A percentile compares a stretch with the other conserved stretches of the same genome.
Evolutionary conservation across 1,140 invertebrate genomes (phyloP).

Genomic region (Sitodiplosis mosellana): DNA sequence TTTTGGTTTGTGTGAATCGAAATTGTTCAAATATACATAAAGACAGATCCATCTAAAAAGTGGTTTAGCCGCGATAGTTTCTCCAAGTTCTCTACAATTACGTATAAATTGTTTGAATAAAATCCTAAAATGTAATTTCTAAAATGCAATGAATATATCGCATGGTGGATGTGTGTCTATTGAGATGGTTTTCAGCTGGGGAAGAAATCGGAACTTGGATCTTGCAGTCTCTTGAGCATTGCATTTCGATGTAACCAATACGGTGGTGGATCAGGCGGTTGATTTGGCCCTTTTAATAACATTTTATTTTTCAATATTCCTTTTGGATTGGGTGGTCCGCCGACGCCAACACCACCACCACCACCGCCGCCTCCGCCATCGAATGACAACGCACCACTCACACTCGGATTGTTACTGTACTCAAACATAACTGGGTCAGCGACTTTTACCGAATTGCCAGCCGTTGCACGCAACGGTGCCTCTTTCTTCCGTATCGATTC

Average conservation of each 20-base stretch:
- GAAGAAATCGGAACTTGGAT: constrained; percentile 15
- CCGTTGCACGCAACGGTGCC: constrained; percentile 22
- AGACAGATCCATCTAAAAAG: too few species aligned
- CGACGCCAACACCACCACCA: constrained; percentile 15
- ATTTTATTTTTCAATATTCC: constrained; percentile 35
- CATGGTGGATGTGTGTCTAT: not conserved
- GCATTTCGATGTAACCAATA: constrained; percentile 24
- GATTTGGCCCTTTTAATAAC: constrained; percentile 28
- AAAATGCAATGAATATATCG: not conserved
- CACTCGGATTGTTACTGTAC: not conserved
- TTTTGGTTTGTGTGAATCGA: too few species aligned
- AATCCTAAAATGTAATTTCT: not conserved
- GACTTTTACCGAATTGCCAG: constrained; percentile 17
- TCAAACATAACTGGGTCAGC: constrained; percentile 25
- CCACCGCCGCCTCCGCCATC: too few species aligned
- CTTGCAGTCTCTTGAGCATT: constrained; percentile 22
- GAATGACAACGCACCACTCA: constrained; percentile 7
- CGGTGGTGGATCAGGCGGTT: constrained; percentile 22
- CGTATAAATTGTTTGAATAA: not conserved
- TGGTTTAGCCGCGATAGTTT: not conserved
- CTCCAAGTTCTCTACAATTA: not conserved
- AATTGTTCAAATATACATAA: too few species aligned
- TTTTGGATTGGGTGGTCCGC: constrained; percentile 23
- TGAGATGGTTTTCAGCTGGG: constrained; percentile 18
- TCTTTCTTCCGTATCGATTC: constrained; percentile 38